These are phyloP conservation scores for Decapterus maruadsi DNA, from an alignment of 2,797 vertebrate species.

Conservation along the genomic window DNA sequence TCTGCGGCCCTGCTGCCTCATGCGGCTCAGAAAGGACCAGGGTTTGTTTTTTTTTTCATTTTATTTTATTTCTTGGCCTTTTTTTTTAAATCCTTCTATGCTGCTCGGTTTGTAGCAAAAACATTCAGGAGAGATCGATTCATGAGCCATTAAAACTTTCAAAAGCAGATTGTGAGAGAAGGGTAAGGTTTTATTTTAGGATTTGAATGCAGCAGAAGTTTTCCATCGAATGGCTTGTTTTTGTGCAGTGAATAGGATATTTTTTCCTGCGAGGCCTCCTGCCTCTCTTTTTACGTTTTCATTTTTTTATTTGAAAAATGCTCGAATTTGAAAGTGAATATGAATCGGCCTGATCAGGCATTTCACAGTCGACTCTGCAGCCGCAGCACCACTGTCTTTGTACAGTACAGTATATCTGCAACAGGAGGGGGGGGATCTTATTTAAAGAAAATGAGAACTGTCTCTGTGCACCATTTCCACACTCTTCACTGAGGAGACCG, in stretches of 20 bases:
- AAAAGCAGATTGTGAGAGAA: constrained; percentile 33
- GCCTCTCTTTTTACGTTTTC: no score
- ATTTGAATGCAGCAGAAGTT: constrained; percentile 41
- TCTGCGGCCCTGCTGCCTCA: constrained; percentile 38
- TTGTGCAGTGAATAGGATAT: not conserved
- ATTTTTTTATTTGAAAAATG: constrained; percentile 7
- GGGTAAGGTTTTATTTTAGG: constrained; percentile 29
- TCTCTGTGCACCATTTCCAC: not conserved
- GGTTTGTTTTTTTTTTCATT: constrained; percentile 1
- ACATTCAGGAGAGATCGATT: constrained; percentile 38
- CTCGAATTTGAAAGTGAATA: constrained; percentile 36
- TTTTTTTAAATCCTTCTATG: constrained; percentile 1
- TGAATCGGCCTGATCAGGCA: constrained; percentile 38
- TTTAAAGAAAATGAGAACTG: constrained; percentile 8
- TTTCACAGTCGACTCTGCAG: constrained; percentile 27
- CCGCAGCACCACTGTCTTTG: not conserved
- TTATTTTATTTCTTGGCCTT: constrained; percentile 18
- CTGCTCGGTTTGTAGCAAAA: constrained; percentile 43
- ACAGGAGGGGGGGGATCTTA: not conserved
- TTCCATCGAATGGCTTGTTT: constrained; percentile 44
- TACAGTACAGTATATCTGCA: not conserved
- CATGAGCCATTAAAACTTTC: constrained; percentile 44
- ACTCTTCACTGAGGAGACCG: not conserved
- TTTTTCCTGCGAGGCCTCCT: constrained; percentile 1
- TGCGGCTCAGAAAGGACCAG: constrained; percentile 10